Base-by-base conservation (phyloP, 1,140 invertebrate species). In the Mesaphorura yosii region DNA sequence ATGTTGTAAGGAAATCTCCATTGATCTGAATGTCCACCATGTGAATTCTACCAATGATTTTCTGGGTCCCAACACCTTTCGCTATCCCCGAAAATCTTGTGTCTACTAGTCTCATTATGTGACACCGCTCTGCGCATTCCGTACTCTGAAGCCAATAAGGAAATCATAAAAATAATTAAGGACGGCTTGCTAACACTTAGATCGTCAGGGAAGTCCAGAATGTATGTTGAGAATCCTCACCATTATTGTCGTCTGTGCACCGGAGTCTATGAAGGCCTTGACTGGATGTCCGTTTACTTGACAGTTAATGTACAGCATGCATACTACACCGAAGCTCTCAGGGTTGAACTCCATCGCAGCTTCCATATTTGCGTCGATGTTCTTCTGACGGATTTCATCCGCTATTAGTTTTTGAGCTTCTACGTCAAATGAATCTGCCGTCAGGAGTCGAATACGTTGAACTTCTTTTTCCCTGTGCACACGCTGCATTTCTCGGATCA, bases 361-460 rank as follows among this genome's bases (percentile, higher is more conserved):
- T 66, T 96, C 90, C 93, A 97, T 98, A 68, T 97, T 97, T 0
- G 87, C 87, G 73, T 97, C 90, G 53, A 97, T 93, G 70, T 96
- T 96, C 67, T 94, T 90, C 65, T 91, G 84, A 62, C 82, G 78
- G 51, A 96, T 96, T 74, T 95, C 89, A 67, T 94, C 91, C 15
- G 89, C 91, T 64, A 98, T 98, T 51, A 94, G 74, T 60, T 82
- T 76, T 68, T 98, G 93, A 0, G 89, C 87, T 70, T 94, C 90
- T 2, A 86, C 80, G 71, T 96, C 90, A 71, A 97, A 96, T 1
- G 91, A 91, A 77, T 95, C 86, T 1, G 91, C 88, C 63, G 81
- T 84, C 70, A 95, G 78, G 78, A 98, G 86, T 65, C 83, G 78
- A 19, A 88, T 73, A 62, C 86, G 75, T 66, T 90, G 86, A 64